phyloP scores from a whole-genome alignment of 2,113 vertebrate genomes.

The Limanda limanda region DNA sequence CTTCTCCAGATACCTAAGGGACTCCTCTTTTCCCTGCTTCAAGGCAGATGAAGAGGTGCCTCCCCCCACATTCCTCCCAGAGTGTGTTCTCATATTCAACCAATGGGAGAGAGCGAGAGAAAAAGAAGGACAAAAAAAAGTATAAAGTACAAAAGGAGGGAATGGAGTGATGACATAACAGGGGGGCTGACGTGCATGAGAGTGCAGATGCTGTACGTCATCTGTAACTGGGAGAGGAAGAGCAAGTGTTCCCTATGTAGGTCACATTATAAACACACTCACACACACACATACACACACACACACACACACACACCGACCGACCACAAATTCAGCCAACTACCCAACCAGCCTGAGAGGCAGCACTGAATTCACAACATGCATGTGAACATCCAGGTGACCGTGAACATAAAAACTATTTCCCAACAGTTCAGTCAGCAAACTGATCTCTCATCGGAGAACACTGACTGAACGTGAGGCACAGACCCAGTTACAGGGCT shows the following conservation, averaged over 20 bases:
- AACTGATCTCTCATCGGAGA: not conserved
- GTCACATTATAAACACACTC: slow-evolving; percentile 82
- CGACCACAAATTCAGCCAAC: slow-evolving; percentile 53
- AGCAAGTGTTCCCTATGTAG: slow-evolving; percentile 77
- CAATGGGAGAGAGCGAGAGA: slow-evolving; percentile 28
- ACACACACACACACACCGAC: too few species aligned
- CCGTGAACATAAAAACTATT: slow-evolving; percentile 9
- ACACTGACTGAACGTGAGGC: slow-evolving; percentile 14
- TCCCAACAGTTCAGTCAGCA: not conserved
- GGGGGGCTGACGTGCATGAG: slow-evolving; percentile 62
- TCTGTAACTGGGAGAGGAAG: slow-evolving; percentile 81
- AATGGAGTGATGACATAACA: slow-evolving; percentile 78
- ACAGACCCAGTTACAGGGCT: slow-evolving; percentile 19
- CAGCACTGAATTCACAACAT: slow-evolving; percentile 31
- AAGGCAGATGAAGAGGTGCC: slow-evolving; percentile 6
- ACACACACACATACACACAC: slow-evolving; percentile 9
- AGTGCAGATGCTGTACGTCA: slow-evolving; percentile 74
- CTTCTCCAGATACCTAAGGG: slow-evolving; percentile 23
- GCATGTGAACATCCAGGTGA: slow-evolving; percentile 2
- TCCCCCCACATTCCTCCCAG: slow-evolving; percentile 28
- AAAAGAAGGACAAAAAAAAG: slow-evolving; percentile 29
- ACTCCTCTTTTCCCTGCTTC: slow-evolving; percentile 8
- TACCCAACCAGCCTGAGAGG: slow-evolving; percentile 39
- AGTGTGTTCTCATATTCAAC: slow-evolving; percentile 33
- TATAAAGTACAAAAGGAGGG: slow-evolving; percentile 24